Conservation (phyloP, 2,797 vertebrate genomes). For the Bradypodion pumilum region DNA sequence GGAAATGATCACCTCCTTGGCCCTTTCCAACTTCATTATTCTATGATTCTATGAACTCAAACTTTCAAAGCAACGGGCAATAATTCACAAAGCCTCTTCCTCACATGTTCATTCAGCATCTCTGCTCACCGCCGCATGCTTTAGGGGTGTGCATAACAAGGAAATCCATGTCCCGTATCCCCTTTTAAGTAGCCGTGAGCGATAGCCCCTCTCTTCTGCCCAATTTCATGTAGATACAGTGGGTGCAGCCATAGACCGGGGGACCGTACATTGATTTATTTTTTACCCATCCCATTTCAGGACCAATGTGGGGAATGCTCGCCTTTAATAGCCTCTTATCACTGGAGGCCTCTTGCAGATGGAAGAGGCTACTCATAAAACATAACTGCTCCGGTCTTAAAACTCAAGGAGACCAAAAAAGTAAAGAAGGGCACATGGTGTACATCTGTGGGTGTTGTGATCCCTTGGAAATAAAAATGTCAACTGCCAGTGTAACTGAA, state of each 20-base stretch:
- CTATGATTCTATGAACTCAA: too few relatives aligned
- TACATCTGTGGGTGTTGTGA: background rate
- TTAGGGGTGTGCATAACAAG: slow-evolving; percentile 63
- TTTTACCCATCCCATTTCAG: slow-evolving; percentile 25
- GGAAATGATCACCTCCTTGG: too few relatives aligned
- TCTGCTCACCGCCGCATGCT: background rate
- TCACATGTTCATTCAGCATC: too few relatives aligned
- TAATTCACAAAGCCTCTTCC: too few relatives aligned
- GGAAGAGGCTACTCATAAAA: slow-evolving; percentile 23
- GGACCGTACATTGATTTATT: slow-evolving; percentile 24
- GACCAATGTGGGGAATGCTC: background rate
- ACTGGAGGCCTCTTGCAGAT: slow-evolving; percentile 21
- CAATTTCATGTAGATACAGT: background rate
- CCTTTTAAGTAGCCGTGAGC: background rate
- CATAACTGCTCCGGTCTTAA: background rate
- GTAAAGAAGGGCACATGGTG: background rate
- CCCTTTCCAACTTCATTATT: too few relatives aligned
- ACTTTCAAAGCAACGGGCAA: too few relatives aligned
- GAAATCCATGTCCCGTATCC: too few relatives aligned
- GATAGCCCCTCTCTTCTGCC: slow-evolving; percentile 1
- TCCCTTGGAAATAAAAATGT: slow-evolving; percentile 38
- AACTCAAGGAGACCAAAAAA: background rate
- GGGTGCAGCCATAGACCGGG: slow-evolving; percentile 30
- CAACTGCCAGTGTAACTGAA: slow-evolving; percentile 38
- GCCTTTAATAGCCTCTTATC: slow-evolving; percentile 3